phyloP scores from a whole-genome alignment of 2,888 invertebrate species.

The Psococerastis gibbosa region DNA sequence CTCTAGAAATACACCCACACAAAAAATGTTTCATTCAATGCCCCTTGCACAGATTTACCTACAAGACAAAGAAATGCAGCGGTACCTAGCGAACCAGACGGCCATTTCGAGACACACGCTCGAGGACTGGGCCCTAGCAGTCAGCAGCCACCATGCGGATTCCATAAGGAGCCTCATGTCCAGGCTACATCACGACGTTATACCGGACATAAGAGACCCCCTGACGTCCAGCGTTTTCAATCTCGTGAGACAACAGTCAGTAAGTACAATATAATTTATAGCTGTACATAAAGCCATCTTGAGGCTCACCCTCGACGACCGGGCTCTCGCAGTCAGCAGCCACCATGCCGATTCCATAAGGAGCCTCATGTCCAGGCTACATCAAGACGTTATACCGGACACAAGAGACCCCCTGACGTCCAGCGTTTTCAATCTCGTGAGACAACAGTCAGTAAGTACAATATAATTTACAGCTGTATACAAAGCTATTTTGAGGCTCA shows the following conservation, averaged over 20 bases:
- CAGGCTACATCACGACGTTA: constrained; percentile 40
- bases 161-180: constrained; percentile 46
- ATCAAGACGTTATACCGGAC: constrained; percentile 39
- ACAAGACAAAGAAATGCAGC: not conserved
- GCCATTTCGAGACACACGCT: constrained; percentile 38
- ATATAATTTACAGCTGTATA: no score
- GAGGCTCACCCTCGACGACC: constrained; percentile 43
- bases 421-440: no score
- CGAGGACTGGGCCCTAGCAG: constrained; percentile 47
- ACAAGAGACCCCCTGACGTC: no score
- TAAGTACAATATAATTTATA: no score
- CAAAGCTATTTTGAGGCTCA: constrained; percentile 33
- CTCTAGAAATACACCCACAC: no score
- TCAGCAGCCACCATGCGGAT: constrained; percentile 43
- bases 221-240: not conserved
- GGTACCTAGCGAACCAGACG: not conserved
- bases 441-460: no score
- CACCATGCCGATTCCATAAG: constrained; percentile 44
- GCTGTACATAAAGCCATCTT: no score
- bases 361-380: constrained; percentile 43
- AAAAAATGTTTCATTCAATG: no score
- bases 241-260: not conserved
- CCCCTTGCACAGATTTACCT: not conserved
- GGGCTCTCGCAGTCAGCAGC: constrained; percentile 49
- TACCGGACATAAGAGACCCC: constrained; percentile 24